Evolutionary conservation across 2,113 vertebrate species (phyloP), one percentile per base, ranked within the genome.

Genomic region (Ondatra zibethicus): DNA sequence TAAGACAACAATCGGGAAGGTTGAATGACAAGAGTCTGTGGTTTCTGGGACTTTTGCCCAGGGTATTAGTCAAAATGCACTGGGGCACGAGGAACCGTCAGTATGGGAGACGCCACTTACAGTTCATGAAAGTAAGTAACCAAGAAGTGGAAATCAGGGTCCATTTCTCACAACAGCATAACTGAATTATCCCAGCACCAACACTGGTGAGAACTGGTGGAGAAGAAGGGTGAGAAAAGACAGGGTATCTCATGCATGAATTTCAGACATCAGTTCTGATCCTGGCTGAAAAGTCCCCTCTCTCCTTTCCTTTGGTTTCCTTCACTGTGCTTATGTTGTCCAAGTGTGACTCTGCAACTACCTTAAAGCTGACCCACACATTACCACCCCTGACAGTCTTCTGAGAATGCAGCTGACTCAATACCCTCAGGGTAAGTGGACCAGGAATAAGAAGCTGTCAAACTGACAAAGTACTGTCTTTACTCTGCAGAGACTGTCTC

Each of bases 381-480:
- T 81, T 72, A 88, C 50, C 10, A 5, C 50, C 50, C n/a, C 88
- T 11, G 78, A 89, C 42, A 94, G 89, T 92, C 45, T 75, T 87
- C 88, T 50, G 6, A 94, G 50, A 50, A 91, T 96, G 70, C 47
- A 89, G 36, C 52, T 66, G 88, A 96, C 89, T 97, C 92, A 96
- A 96, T 16, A 95, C 10, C 27, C 36, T 72, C 63, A 50, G 86
- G 92, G 92, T 84, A 96, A 75, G n/a, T 10, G 1, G 42, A 87
- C 55, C 39, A 84, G 58, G 58, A 96, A 95, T 52, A 96, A 91
- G 92, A 94, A 94, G 31, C 88, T 91, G 47, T 88, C 88, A 97
- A 88, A 78, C 47, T 89, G 82, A 98, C 92, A 95, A 96, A 94
- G 63, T 88, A 88, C 63, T 63, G 36, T 88, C 61, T 95, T 93